Conservation (phyloP, 1,140 invertebrate genomes). For the Colletes latitarsis region DNA sequence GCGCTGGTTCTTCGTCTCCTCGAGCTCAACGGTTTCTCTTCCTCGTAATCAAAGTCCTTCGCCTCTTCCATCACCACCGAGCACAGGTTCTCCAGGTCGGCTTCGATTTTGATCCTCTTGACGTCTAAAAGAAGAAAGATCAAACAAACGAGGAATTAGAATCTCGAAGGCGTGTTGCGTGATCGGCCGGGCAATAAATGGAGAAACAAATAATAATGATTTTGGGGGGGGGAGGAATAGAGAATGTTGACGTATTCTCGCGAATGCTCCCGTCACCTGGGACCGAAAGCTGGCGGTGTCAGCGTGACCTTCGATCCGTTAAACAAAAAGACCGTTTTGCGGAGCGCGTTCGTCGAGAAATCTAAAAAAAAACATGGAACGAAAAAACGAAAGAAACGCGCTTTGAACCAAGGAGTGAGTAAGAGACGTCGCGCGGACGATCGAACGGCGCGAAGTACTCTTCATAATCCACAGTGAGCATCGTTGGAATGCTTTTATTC, state of each 20-base stretch:
- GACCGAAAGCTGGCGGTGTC: conserved; percentile 12
- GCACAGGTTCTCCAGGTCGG: conserved; percentile 39
- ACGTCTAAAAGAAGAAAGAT: conserved; percentile 58
- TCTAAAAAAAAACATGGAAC: no score
- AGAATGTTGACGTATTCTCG: no score
- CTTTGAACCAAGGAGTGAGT: no score
- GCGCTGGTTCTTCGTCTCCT: conserved; percentile 30
- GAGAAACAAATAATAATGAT: background rate
- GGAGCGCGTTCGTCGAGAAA: no score
- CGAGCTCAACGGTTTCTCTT: conserved; percentile 44
- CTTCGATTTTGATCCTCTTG: conserved; percentile 57
- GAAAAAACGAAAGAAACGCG: background rate
- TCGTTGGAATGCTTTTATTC: conserved; percentile 50
- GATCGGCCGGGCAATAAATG: background rate
- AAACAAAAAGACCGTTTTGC: background rate
- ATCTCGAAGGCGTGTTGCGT: background rate
- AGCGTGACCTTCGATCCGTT: background rate
- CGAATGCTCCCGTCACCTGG: conserved; percentile 55
- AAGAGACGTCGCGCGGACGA: no score
- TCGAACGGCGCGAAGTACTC: background rate
- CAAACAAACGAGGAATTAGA: conserved; percentile 43
- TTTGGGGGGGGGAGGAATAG: background rate
- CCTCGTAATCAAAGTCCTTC: conserved; percentile 46
- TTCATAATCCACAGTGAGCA: background rate
- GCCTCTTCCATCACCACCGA: conserved; percentile 51